Evolutionary conservation across 2,797 vertebrate genomes (phyloP).

Genomic region (Vespertilio murinus): DNA sequence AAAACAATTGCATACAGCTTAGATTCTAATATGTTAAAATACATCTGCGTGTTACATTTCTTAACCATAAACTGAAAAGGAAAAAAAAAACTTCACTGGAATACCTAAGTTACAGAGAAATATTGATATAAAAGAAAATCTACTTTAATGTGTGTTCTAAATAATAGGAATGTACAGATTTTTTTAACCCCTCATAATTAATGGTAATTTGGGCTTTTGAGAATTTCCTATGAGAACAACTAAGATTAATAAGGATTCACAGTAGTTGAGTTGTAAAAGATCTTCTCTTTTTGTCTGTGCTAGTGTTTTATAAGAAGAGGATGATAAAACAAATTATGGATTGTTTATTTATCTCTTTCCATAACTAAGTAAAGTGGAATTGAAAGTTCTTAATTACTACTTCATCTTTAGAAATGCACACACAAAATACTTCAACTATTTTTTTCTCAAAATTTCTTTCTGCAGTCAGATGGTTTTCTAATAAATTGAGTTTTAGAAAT

Average conservation of each 20-base stretch:
- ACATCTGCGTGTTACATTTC: not conserved
- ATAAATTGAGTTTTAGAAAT: conserved; percentile 14
- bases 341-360: not conserved
- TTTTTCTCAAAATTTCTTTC: not conserved
- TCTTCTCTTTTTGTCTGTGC: not conserved
- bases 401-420: not conserved
- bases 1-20: not conserved
- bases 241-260: not conserved
- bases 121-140: not conserved
- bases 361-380: not conserved
- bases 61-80: not conserved
- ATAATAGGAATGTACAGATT: not conserved
- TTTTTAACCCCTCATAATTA: not conserved
- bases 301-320: not conserved
- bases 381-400: not conserved
- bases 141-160: not conserved
- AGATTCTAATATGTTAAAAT: not conserved
- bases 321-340: not conserved
- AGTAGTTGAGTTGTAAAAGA: not conserved
- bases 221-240: not conserved
- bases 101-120: not conserved
- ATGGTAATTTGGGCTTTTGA: not conserved
- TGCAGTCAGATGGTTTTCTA: not conserved
- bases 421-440: not conserved
- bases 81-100: not conserved